Evolutionary conservation across 2,888 invertebrate species (phyloP), one percentile per base, ranked within the genome.

Genomic region (Tuberolachnus salignus): DNA sequence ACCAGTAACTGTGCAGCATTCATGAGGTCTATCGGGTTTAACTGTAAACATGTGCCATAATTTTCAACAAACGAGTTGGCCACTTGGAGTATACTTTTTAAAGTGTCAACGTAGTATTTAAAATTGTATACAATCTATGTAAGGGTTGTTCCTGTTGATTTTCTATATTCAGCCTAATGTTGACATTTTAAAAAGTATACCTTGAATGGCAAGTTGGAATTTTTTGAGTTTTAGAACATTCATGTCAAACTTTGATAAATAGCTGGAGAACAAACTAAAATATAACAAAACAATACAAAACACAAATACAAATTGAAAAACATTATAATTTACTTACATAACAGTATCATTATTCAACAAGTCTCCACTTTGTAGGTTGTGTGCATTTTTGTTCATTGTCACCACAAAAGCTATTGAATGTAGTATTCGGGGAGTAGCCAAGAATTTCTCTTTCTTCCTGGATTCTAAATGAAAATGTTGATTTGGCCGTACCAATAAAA

Each of bases 371-470:
- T 0, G 94, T 89, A 61, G 94, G 92, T 83, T 89, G 90, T 82
- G 91, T 89, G 87, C 95, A 95, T 51, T 86, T 84, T 10, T 87
- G 87, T 10, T 85, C 84, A 74, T 90, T 89, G 16, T 88, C 85
- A 83, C 89, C 89, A 86, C 96, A 97, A 1, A 97, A 87, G 81
- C 92, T 88, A 86, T 98, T 98, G 85, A 96, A 98, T 0, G 98
- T 98, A 11, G 91, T 90, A 42, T 90, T 87, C 59, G 90, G 87
- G 9, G 90, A 88, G 85, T 96, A 96, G 1, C 97, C 97, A 61
- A 98, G 85, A 81, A 99, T 96, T 87, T 98, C 98, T 42, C 98
- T 88, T 85, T 99, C 98, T 85, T 99, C 98, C 86, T 98, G 96
- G 82, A 99, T 98, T 80, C 98, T 89, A 85, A 93, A 97, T 0